phyloP scores from a whole-genome alignment of 2,113 vertebrate species.

The Symphodus melops region DNA sequence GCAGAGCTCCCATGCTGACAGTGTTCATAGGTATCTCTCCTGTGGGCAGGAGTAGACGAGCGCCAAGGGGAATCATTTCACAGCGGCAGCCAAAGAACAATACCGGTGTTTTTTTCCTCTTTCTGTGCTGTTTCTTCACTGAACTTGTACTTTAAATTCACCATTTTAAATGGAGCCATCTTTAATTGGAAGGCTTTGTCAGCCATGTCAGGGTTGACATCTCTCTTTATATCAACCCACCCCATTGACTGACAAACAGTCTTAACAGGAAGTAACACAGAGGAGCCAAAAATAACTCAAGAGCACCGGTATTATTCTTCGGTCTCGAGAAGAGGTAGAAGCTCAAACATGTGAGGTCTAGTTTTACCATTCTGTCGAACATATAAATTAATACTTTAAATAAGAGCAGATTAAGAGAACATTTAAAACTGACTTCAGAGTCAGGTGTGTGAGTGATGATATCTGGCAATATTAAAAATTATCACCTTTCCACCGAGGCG shows the following conservation, averaged over 20 bases:
- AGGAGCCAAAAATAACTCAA: slow-evolving; percentile 59
- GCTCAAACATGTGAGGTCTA: slow-evolving; percentile 41
- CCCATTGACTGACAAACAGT: slow-evolving; percentile 21
- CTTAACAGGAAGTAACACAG: slow-evolving; percentile 22
- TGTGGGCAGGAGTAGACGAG: slow-evolving; percentile 47
- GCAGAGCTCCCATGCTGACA: slow-evolving; percentile 74
- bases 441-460: slow-evolving; percentile 39
- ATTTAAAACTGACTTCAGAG: slow-evolving; percentile 50
- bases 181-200: slow-evolving; percentile 34
- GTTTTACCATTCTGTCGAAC: slow-evolving; percentile 54
- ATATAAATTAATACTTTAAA: slow-evolving; percentile 33
- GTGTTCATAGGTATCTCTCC: slow-evolving; percentile 70
- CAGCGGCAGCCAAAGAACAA: slow-evolving; percentile 60
- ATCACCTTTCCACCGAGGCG: slow-evolving; percentile 48
- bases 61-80: slow-evolving; percentile 53
- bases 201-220: slow-evolving; percentile 35
- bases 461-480: slow-evolving; percentile 47
- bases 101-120: slow-evolving; percentile 65
- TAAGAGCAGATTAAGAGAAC: slow-evolving; percentile 48
- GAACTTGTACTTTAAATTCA: slow-evolving; percentile 29
- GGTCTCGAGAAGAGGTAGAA: slow-evolving; percentile 46
- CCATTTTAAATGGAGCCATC: slow-evolving; percentile 12
- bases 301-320: slow-evolving; percentile 66
- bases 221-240: slow-evolving; percentile 21
- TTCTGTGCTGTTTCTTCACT: slow-evolving; percentile 46